Evolutionary conservation across 2,797 vertebrate species (phyloP).

Genomic region (Enoplosus armatus): DNA sequence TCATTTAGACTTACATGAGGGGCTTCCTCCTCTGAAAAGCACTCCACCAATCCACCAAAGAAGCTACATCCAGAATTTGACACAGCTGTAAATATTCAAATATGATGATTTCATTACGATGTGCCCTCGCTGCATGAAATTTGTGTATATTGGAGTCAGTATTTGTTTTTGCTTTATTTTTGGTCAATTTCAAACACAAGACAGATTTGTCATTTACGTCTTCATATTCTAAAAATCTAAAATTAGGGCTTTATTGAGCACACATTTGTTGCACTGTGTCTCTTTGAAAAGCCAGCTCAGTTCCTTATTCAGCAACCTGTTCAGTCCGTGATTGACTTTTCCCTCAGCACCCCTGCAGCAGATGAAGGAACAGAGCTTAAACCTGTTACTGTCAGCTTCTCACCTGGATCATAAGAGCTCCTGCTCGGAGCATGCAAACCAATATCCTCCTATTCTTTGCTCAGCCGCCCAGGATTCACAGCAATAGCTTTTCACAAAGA

Average conservation of each 20-base stretch:
- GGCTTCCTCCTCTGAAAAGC: slow-evolving; percentile 52
- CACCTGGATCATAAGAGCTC: slow-evolving; percentile 86
- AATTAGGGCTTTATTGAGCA: slow-evolving; percentile 47
- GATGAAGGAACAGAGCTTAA: slow-evolving; percentile 84
- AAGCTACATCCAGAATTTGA: slow-evolving; percentile 60
- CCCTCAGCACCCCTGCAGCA: slow-evolving; percentile 71
- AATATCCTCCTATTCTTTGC: slow-evolving; percentile 81
- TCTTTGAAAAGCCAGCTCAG: slow-evolving; percentile 61
- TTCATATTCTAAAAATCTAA: slow-evolving; percentile 41
- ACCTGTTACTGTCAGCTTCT: slow-evolving; percentile 88
- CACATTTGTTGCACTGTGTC: slow-evolving; percentile 55
- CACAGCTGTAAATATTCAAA: slow-evolving; percentile 62
- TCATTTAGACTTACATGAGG: slow-evolving; percentile 60
- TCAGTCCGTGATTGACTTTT: slow-evolving; percentile 75
- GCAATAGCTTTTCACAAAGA: slow-evolving; percentile 78
- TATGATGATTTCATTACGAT: slow-evolving; percentile 64
- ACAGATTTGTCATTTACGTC: slow-evolving; percentile 42
- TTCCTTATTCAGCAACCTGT: slow-evolving; percentile 71
- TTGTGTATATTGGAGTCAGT: slow-evolving; percentile 8
- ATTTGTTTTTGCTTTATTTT: slow-evolving; percentile 57
- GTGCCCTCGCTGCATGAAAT: slow-evolving; percentile 42
- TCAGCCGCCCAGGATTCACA: slow-evolving; percentile 75
- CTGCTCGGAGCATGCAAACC: slow-evolving; percentile 82
- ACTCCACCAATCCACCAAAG: slow-evolving; percentile 36
- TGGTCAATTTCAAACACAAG: slow-evolving; percentile 33